These are phyloP conservation scores for Saxidomus purpurata DNA, from an alignment of 1,140 invertebrate species.

Conservation along the genomic window DNA sequence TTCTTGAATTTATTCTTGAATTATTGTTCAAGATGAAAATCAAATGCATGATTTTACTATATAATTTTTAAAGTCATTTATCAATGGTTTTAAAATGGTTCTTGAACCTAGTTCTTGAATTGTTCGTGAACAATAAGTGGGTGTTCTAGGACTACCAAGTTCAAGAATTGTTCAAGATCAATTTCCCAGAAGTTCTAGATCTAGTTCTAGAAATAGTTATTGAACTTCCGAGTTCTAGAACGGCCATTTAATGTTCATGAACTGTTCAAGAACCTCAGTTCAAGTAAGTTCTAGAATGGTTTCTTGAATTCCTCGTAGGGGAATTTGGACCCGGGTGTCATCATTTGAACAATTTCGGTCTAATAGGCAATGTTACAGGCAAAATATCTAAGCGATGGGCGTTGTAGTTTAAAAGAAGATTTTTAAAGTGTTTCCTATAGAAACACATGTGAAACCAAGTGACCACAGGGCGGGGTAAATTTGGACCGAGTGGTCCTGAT, in stretches of 20 bases:
- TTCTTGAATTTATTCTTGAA: slow-evolving; percentile 15
- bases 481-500: too few species aligned
- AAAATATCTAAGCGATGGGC: too few species aligned
- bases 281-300: slow-evolving; percentile 8
- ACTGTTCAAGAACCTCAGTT: slow-evolving; percentile 33
- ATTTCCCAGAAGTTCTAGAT: slow-evolving; percentile 25
- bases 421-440: too few species aligned
- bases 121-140: slow-evolving; percentile 3
- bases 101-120: slow-evolving; percentile 32
- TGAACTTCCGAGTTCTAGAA: slow-evolving; percentile 25
- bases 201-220: slow-evolving; percentile 30
- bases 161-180: slow-evolving; percentile 34
- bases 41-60: background rate
- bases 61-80: slow-evolving; percentile 13
- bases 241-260: slow-evolving; percentile 32
- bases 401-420: too few species aligned
- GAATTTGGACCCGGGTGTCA: too few species aligned
- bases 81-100: too few species aligned
- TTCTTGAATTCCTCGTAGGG: slow-evolving; percentile 23
- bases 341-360: too few species aligned
- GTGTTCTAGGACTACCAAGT: slow-evolving; percentile 32
- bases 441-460: too few species aligned
- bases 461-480: too few species aligned
- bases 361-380: too few species aligned
- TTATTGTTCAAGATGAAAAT: background rate